These are phyloP conservation scores for Dryocosmus kuriphilus DNA, from an alignment of 2,888 invertebrate genomes.

Conservation along the genomic window DNA sequence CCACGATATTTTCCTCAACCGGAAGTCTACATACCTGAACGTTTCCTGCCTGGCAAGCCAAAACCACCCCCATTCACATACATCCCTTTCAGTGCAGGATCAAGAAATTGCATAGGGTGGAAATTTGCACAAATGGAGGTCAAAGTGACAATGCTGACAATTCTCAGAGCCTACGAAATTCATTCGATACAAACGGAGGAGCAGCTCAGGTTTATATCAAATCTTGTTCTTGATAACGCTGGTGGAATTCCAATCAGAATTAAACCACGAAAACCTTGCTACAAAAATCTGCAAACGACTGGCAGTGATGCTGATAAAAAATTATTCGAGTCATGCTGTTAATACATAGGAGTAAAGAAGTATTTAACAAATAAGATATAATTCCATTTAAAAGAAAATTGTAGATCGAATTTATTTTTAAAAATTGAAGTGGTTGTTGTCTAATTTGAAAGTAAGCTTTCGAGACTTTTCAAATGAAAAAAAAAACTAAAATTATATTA, in stretches of 20 bases:
- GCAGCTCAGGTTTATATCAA: conserved; percentile 76
- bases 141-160: conserved; percentile 75
- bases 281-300: conserved; percentile 20
- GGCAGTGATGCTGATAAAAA: background rate
- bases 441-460: no score
- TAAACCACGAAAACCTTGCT: conserved; percentile 55
- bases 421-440: no score
- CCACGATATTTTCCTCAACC: conserved; percentile 79
- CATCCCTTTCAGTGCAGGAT: conserved; percentile 78
- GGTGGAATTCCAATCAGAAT: conserved; percentile 67
- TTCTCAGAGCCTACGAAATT: conserved; percentile 76
- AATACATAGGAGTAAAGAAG: background rate
- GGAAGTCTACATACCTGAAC: conserved; percentile 79
- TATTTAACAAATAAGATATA: background rate
- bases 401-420: no score
- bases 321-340: background rate
- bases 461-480: background rate
- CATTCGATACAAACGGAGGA: conserved; percentile 74
- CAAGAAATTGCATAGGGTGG: conserved; percentile 76
- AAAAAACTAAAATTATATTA: no score
- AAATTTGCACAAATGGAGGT: conserved; percentile 75
- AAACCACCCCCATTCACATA: conserved; percentile 75
- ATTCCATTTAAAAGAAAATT: background rate
- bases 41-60: conserved; percentile 77
- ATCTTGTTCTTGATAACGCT: conserved; percentile 76